Base-by-base conservation (phyloP, 2,888 invertebrate species). In the Rhyacophila evoluta region DNA sequence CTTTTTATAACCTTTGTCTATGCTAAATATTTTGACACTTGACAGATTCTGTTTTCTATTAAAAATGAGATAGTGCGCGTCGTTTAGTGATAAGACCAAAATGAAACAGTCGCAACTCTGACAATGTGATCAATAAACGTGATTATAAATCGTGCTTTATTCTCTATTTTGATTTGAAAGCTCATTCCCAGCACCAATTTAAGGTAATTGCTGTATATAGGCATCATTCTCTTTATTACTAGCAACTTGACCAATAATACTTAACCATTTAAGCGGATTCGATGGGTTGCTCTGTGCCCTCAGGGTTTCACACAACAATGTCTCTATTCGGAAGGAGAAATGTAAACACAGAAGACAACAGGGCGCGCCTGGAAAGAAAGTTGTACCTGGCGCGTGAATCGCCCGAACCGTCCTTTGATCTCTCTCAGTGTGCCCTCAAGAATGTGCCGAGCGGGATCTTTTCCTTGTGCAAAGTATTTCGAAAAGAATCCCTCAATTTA, bases 321-420 rank as follows among this genome's bases (percentile, higher is more conserved):
- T 87, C 87, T 85, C 88, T 89, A 84, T 87, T 87, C 79, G 87
- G 86, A 28, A 69, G 78, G 11, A 38, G 85, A 75, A 69, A 69
- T 10, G 38, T 68, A 0, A 36, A 37, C 12, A 15, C 29, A 10
- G 75, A 78, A 29, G 84, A 84, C 76, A 69, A 72, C 33, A 87
- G 88, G 55, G 83, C 84, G 67, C 86, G 84, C 82, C 82, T 89
- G 37, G 89, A 89, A 82, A 85, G 89, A 79, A 90, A 89, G 84
- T 83, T 90, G 74, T 90, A 89, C 82, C 84, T 90, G 79, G 91
- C 91, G 12, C 89, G 88, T 83, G 96, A 96, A 87, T 94, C 93
- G 83, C 96, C 96, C 33, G 96, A 95, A 86, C 92, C 94, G 75
- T 90, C 92, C 80, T 96, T 95, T 86, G 96, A 96, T 87, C 86